These are phyloP conservation scores for Neogale vison DNA, from an alignment of 2,113 vertebrate genomes.

Conservation along the genomic window DNA sequence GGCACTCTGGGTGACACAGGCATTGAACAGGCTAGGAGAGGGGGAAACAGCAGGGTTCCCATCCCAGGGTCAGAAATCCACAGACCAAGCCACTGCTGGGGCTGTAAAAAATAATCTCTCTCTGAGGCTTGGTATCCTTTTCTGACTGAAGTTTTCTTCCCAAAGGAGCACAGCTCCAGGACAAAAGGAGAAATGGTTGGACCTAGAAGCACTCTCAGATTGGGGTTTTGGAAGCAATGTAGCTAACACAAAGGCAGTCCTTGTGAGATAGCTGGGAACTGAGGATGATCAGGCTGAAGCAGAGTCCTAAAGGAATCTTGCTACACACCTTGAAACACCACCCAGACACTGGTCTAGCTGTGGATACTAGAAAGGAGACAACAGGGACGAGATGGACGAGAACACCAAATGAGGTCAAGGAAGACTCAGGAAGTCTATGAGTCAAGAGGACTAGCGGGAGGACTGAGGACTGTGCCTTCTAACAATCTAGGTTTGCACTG, in stretches of 20 bases:
- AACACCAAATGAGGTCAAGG: background rate
- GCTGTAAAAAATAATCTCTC: background rate
- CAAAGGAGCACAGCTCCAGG: background rate
- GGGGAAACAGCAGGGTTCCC: background rate
- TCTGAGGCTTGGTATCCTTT: background rate
- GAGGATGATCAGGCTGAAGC: background rate
- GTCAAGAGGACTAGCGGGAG: background rate
- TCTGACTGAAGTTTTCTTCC: background rate
- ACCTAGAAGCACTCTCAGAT: background rate
- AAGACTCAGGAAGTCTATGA: background rate
- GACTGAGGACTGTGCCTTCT: background rate
- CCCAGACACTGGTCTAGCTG: background rate
- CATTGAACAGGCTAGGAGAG: background rate
- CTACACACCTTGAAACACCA: background rate
- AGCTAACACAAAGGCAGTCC: background rate
- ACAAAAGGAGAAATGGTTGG: background rate
- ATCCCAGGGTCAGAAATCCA: background rate
- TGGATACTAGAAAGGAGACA: background rate
- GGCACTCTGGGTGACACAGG: background rate
- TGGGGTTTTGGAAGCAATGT: background rate
- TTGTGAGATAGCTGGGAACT: fast-evolving
- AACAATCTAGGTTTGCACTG: background rate
- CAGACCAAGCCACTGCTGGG: background rate
- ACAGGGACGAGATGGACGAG: background rate
- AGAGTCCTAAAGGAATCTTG: background rate